Percentiles rank a stretch among this genome's conserved stretches.
Conservation (phyloP, 2,888 invertebrate species). For the Parelbella ahira region DNA sequence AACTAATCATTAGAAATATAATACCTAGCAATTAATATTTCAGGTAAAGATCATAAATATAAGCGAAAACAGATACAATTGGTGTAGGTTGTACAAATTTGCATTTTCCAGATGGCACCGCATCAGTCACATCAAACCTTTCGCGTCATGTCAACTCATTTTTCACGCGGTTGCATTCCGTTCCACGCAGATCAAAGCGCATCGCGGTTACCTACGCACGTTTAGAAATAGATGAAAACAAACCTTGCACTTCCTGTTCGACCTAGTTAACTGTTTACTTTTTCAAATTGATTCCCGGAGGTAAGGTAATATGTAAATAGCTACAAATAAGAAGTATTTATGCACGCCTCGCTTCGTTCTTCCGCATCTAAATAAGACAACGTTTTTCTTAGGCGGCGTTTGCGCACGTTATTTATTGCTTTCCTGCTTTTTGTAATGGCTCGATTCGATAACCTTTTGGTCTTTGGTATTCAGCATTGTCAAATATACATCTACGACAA, state of each 20-base stretch:
- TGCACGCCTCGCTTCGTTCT: conserved; percentile 6
- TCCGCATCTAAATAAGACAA: conserved; percentile 22
- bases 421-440: too few relatives aligned
- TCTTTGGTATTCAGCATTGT: too few relatives aligned
- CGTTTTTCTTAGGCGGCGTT: conserved; percentile 6
- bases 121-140: too few relatives aligned
- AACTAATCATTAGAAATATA: too few relatives aligned
- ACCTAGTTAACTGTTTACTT: conserved; percentile 21
- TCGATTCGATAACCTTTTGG: too few relatives aligned
- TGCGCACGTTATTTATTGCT: conserved; percentile 2
- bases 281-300: conserved; percentile 25
- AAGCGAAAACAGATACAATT: too few relatives aligned
- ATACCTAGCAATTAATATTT: too few relatives aligned
- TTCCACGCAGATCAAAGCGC: conserved; percentile 22
- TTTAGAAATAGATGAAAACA: conserved; percentile 18
- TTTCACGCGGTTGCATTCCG: conserved; percentile 14
- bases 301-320: conserved; percentile 12
- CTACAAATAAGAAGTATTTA: conserved; percentile 19
- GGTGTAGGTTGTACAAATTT: too few relatives aligned
- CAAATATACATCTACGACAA: too few relatives aligned
- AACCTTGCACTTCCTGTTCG: conserved; percentile 18
- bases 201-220: conserved; percentile 15
- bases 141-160: too few relatives aligned
- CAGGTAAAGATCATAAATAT: too few relatives aligned
- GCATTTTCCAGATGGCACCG: too few relatives aligned